These are phyloP conservation scores for Myanophis thanlyinensis DNA, from an alignment of 2,113 vertebrate genomes.

Conservation along the genomic window DNA sequence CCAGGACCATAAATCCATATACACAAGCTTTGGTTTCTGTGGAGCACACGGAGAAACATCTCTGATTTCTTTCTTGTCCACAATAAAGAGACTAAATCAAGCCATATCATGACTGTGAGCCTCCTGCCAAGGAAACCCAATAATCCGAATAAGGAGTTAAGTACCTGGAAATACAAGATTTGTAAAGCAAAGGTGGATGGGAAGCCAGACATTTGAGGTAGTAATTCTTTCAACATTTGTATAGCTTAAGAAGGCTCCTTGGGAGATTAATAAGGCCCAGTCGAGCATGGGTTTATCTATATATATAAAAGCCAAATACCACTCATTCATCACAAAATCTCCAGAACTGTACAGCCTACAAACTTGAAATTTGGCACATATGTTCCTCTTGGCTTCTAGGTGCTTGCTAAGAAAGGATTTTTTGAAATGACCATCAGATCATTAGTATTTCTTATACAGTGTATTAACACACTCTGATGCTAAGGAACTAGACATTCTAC, in stretches of 20 bases:
- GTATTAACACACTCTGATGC: too few species aligned
- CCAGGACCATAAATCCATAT: not conserved
- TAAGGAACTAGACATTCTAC: too few species aligned
- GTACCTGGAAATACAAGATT: not conserved
- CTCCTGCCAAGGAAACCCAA: not conserved
- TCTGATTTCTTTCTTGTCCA: not conserved
- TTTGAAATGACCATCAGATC: too few species aligned
- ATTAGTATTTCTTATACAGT: too few species aligned
- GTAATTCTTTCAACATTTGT: not conserved
- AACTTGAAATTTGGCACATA: too few species aligned
- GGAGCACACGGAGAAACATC: not conserved
- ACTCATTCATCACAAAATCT: too few species aligned
- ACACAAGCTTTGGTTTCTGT: not conserved
- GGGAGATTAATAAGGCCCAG: not conserved
- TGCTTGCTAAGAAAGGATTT: too few species aligned
- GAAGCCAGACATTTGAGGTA: not conserved
- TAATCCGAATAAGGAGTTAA: not conserved
- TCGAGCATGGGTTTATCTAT: not conserved
- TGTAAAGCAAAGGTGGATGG: not conserved
- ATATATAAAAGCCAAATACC: too few species aligned
- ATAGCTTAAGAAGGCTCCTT: not conserved
- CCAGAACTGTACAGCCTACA: too few species aligned
- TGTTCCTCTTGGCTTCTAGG: too few species aligned
- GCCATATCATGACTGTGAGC: not conserved
- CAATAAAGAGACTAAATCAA: not conserved